These are phyloP conservation scores for Allophyes oxyacanthae DNA, from an alignment of 2,888 invertebrate species.

Conservation along the genomic window DNA sequence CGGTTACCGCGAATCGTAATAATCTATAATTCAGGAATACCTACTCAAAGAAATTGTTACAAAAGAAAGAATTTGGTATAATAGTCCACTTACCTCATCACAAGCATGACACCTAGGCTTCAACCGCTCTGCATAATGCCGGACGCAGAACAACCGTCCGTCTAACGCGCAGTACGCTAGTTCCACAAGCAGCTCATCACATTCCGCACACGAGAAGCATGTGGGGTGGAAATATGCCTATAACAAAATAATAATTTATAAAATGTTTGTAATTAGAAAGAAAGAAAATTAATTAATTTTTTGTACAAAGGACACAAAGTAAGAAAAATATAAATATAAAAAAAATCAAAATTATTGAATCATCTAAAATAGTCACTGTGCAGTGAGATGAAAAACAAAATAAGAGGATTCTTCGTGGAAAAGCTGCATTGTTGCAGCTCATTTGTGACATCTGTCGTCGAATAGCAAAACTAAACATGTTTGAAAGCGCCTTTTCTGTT, in stretches of 20 bases:
- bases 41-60: no score
- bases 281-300: no score
- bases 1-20: no score
- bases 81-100: slow-evolving; percentile 95
- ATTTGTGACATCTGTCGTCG: slow-evolving; percentile 59
- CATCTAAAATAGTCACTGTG: no score
- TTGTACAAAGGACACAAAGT: no score
- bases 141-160: slow-evolving; percentile 96
- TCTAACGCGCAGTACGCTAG: slow-evolving; percentile 98
- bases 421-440: background rate
- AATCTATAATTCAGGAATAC: no score
- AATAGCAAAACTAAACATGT: slow-evolving; percentile 46
- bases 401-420: slow-evolving; percentile 1
- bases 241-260: slow-evolving; percentile 18
- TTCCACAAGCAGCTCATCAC: slow-evolving; percentile 98
- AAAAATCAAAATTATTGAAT: no score
- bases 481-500: accelerated
- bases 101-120: slow-evolving; percentile 99
- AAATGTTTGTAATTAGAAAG: no score
- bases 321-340: no score
- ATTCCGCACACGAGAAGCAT: slow-evolving; percentile 97
- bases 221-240: slow-evolving; percentile 95
- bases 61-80: background rate
- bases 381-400: no score
- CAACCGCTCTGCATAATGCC: slow-evolving; percentile 98